These are phyloP conservation scores for Netelia inedita DNA, from an alignment of 2,888 invertebrate genomes.

Conservation along the genomic window DNA sequence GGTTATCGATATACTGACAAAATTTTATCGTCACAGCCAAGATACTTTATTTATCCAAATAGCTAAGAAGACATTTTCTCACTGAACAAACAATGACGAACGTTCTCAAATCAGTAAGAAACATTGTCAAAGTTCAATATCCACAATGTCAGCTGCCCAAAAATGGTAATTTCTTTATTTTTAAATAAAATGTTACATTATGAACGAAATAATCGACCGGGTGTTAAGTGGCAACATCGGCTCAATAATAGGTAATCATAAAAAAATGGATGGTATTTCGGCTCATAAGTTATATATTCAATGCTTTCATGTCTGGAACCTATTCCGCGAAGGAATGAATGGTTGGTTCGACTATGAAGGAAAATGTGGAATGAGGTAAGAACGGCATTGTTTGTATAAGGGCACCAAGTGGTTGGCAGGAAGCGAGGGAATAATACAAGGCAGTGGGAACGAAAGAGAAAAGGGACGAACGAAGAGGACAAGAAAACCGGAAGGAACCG, in stretches of 20 bases:
- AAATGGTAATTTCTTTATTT: too few relatives aligned
- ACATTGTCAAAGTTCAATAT: too few relatives aligned
- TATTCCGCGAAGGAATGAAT: conserved; percentile 5
- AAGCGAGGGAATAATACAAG: not conserved
- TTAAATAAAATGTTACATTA: too few relatives aligned
- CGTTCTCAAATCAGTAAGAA: too few relatives aligned
- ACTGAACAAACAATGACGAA: too few relatives aligned
- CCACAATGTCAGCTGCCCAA: too few relatives aligned
- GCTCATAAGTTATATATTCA: not conserved
- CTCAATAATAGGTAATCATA: not conserved
- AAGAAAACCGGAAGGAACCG: conserved; percentile 45
- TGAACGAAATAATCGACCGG: too few relatives aligned
- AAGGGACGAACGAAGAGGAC: conserved; percentile 1
- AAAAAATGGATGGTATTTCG: not conserved
- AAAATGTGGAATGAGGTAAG: not conserved
- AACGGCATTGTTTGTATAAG: not conserved
- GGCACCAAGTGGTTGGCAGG: not conserved
- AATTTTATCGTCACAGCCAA: too few relatives aligned
- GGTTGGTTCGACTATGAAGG: conserved; percentile 4
- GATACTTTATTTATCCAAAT: too few relatives aligned
- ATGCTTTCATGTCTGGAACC: conserved; percentile 10
- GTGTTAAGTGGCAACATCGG: too few relatives aligned
- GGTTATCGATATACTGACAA: too few relatives aligned
- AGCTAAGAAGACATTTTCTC: too few relatives aligned
- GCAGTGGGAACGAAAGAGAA: conserved; percentile 36